Percentiles rank a stretch among this genome's conserved stretches.
These are phyloP conservation scores for Calcarius lapponicus DNA, from an alignment of 2,797 vertebrate species.

Conservation along the genomic window DNA sequence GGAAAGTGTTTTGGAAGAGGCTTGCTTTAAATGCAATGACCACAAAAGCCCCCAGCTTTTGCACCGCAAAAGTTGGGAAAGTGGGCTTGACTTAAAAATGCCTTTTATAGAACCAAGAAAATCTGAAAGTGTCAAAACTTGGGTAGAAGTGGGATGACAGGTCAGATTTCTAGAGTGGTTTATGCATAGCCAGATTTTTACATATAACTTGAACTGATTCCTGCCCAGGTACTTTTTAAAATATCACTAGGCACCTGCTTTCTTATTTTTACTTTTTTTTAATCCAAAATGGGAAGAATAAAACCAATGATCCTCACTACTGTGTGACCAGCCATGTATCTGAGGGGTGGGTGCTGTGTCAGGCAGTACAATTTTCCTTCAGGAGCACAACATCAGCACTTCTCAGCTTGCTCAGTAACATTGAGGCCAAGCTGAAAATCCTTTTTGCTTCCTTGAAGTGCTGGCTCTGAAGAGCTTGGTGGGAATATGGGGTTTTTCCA, in stretches of 20 bases:
- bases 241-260: neutral
- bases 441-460: neutral
- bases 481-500: neutral
- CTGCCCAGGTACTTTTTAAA: neutral
- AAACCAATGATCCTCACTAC: neutral
- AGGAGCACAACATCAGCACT: neutral
- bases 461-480: neutral
- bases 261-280: neutral
- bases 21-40: neutral
- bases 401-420: accelerated
- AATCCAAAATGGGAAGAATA: neutral
- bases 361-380: neutral
- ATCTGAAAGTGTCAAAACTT: neutral
- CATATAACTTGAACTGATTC: neutral
- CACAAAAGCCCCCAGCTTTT: neutral
- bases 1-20: neutral
- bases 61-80: neutral
- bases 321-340: neutral
- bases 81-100: neutral
- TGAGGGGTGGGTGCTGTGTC: neutral
- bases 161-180: neutral
- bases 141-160: neutral
- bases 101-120: neutral
- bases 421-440: neutral
- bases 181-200: neutral